Evolutionary conservation across 2,888 invertebrate genomes (phyloP).

Genomic region (Hyposoter dolosus): DNA sequence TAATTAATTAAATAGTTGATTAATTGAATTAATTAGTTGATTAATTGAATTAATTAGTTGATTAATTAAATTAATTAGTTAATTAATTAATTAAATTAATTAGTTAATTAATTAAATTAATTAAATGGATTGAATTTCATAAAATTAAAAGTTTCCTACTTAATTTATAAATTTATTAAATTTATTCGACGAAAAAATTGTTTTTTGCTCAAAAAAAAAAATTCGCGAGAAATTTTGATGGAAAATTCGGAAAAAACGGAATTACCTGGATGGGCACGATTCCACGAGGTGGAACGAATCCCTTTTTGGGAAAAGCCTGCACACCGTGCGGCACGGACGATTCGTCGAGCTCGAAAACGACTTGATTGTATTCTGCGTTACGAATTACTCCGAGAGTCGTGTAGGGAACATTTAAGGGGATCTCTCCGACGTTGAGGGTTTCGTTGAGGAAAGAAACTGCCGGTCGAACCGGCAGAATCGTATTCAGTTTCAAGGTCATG

Average conservation of each 20-base stretch:
- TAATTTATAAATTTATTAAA: not conserved
- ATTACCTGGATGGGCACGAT: conserved; percentile 71
- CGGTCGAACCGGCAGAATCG: conserved; percentile 58
- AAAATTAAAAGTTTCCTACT: no score
- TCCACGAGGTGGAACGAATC: conserved; percentile 73
- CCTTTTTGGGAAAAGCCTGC: conserved; percentile 68
- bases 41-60: no score
- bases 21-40: no score
- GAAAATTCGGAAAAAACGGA: not conserved
- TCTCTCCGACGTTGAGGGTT: conserved; percentile 76
- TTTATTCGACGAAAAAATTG: not conserved
- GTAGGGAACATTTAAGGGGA: conserved; percentile 82
- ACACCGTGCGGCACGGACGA: conserved; percentile 68
- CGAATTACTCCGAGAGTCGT: conserved; percentile 70
- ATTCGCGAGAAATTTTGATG: no score
- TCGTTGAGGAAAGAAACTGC: conserved; percentile 73
- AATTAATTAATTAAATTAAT: no score
- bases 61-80: no score
- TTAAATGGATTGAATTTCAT: no score
- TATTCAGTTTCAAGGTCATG: conserved; percentile 74
- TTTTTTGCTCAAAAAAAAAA: not conserved
- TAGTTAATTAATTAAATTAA: no score
- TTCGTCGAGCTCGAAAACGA: conserved; percentile 72
- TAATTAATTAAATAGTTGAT: no score
- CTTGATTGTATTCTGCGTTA: conserved; percentile 72